Percentiles rank a stretch among this genome's conserved stretches.
Conservation (phyloP, 2,888 invertebrate species). For the Sphinx pinastri region DNA sequence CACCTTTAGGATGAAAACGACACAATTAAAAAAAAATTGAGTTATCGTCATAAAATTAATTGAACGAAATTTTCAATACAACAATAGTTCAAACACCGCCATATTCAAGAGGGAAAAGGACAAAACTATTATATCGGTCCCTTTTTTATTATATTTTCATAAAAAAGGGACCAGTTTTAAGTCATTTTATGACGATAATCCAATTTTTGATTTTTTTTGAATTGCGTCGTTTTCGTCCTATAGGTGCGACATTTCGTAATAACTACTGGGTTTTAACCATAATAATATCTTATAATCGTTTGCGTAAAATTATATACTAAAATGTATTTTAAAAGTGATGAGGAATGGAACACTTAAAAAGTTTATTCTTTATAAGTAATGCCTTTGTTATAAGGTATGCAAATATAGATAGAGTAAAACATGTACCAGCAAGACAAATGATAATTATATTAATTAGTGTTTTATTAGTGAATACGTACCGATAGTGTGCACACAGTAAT, state of each 20-base stretch:
- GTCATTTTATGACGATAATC: too few species aligned
- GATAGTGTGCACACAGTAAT: not conserved
- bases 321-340: not conserved
- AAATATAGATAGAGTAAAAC: slow-evolving; percentile 36
- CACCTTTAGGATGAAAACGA: too few species aligned
- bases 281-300: not conserved
- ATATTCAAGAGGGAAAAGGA: too few species aligned
- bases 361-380: slow-evolving; percentile 33
- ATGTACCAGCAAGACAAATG: not conserved
- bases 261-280: not conserved
- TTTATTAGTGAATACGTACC: not conserved
- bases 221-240: too few species aligned
- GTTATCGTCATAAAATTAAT: too few species aligned
- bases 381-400: slow-evolving; percentile 34
- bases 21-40: too few species aligned
- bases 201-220: too few species aligned
- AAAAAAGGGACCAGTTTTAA: too few species aligned
- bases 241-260: not conserved
- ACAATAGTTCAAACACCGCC: too few species aligned
- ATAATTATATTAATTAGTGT: not conserved
- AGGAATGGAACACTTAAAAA: slow-evolving; percentile 38
- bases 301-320: not conserved
- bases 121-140: too few species aligned
- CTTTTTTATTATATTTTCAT: too few species aligned
- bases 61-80: too few species aligned